Evolutionary conservation across 2,113 vertebrate genomes (phyloP), one percentile per base, ranked within the genome.

Genomic region (Mungos mungo): DNA sequence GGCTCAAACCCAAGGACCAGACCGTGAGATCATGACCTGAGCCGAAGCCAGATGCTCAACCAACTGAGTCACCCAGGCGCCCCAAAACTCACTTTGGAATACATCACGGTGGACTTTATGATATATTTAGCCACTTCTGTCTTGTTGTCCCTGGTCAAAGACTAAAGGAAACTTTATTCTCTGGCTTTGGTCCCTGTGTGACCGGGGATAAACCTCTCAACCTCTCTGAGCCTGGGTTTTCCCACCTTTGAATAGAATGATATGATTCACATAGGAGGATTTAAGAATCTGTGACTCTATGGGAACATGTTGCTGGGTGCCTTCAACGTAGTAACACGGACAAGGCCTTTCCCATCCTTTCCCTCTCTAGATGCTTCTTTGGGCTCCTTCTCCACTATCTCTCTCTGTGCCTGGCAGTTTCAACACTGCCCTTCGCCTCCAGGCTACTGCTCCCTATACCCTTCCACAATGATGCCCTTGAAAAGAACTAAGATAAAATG

Each of bases 401-500:
- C 10, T n/a, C 33, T 50, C 14, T 50, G 33, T 4, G 50, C 41
- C 23, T 60, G 60, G 12, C 8, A 35, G 8, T 85, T 74, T 76
- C 60, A n/a, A 1, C 23, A 11, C 27, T 45, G 3, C 9, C 33
- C 29, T 90, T 88, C 79, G 69, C 41, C 63, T 87, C 66, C 60
- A 92, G 54, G 15, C 27, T 92, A 33, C 96, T 25, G 5, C 16
- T 15, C 21, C 8, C 74, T 80, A 2, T 5, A 35, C 23, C 80
- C n/a, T 63, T 90, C 57, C 50, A 76, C 41, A 38, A 1, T 18
- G 50, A 33, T 50, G 31, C 33, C 52, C 41, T 77, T 72, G 52
- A 69, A 92, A 85, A 90, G 33, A 92, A 27, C 31, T 0, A 86
- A 95, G 88, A 81, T 52, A 33, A 71, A 94, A n/a, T n/a, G 31